Evolutionary conservation across 2,888 invertebrate genomes (phyloP).

Genomic region (Drosophila nr. medialis): DNA sequence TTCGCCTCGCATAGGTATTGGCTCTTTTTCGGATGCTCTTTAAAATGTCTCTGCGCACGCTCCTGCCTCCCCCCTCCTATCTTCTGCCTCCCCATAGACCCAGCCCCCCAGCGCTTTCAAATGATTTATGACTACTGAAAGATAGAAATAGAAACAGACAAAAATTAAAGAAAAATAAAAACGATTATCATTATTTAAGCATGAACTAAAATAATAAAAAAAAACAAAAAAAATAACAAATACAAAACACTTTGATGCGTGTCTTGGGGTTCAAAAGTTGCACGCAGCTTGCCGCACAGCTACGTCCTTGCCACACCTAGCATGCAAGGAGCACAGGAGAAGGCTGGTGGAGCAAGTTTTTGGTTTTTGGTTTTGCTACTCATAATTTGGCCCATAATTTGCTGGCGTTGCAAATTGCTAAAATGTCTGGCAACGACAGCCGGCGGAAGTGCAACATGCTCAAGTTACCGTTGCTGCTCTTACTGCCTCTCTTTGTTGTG

Average conservation of each 20-base stretch:
- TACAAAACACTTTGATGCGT: background rate
- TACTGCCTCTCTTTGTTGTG: slow-evolving; percentile 24
- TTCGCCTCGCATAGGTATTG: slow-evolving; percentile 15
- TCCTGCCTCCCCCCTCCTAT: background rate
- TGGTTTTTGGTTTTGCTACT: slow-evolving; percentile 47
- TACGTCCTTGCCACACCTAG: slow-evolving; percentile 31
- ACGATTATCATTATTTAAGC: slow-evolving; percentile 53
- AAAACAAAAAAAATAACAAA: background rate
- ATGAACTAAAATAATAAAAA: slow-evolving; percentile 11
- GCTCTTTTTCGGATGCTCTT: slow-evolving; percentile 3
- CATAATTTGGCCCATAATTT: slow-evolving; percentile 78
- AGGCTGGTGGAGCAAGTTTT: slow-evolving; percentile 14
- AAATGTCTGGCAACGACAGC: slow-evolving; percentile 74
- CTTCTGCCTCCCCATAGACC: background rate
- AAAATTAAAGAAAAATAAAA: slow-evolving; percentile 32
- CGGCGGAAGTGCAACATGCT: slow-evolving; percentile 78
- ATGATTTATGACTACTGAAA: slow-evolving; percentile 47
- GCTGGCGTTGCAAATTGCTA: slow-evolving; percentile 76
- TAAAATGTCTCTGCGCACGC: background rate
- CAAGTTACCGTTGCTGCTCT: slow-evolving; percentile 61
- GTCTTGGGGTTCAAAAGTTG: background rate
- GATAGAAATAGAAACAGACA: slow-evolving; percentile 23
- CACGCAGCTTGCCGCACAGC: background rate
- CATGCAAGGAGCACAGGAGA: background rate
- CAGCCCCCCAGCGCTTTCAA: slow-evolving; percentile 4